Evolutionary conservation across 1,140 invertebrate genomes (phyloP).

Genomic region (Archegozetes longisetosus): DNA sequence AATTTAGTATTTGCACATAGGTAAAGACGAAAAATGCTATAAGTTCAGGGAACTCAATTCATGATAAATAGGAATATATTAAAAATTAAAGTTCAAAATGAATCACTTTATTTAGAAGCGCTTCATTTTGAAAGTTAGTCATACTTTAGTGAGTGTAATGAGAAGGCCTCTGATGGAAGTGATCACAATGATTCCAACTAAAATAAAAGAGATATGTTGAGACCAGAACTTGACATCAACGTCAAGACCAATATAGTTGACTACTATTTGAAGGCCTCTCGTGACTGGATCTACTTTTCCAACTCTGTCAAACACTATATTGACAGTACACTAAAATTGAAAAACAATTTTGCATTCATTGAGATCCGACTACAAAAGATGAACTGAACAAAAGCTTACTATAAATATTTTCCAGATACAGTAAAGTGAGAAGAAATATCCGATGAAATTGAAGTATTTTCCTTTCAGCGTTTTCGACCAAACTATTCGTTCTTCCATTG

Average conservation of each 20-base stretch:
- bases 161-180: constrained; percentile 92
- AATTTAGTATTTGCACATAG: no score
- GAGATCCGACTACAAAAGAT: not conserved
- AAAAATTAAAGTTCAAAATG: not conserved
- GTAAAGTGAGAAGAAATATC: constrained; percentile 97
- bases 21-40: no score
- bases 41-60: not conserved
- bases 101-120: not conserved
- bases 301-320: constrained; percentile 97
- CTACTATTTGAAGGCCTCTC: constrained; percentile 84
- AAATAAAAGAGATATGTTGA: constrained; percentile 91
- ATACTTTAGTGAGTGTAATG: constrained; percentile 90
- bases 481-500: constrained; percentile 77
- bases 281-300: constrained; percentile 98
- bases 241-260: constrained; percentile 89
- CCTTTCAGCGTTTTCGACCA: constrained; percentile 95
- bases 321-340: constrained; percentile 68
- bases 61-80: no score
- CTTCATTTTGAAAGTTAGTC: constrained; percentile 5
- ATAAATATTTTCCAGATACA: constrained; percentile 99
- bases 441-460: constrained; percentile 96
- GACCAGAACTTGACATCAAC: constrained; percentile 92
- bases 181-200: constrained; percentile 93
- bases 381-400: constrained; percentile 40
- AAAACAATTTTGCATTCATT: constrained; percentile 1